Evolutionary conservation across 1,140 invertebrate genomes (phyloP), one percentile per base, ranked within the genome.

Genomic region (Atta colombica): DNA sequence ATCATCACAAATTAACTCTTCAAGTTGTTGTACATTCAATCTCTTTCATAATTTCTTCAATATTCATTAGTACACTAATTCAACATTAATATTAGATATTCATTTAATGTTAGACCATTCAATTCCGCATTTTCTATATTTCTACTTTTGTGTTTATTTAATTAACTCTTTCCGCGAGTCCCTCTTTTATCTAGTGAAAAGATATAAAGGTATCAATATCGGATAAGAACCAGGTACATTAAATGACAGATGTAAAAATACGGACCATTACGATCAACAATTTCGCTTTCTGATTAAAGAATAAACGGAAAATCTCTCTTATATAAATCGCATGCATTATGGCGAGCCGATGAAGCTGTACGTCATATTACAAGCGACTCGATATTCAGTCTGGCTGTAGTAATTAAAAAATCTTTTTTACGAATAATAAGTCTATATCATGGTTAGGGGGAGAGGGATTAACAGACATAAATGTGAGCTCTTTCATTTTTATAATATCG

Each of bases 371-470:
- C 16, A 35, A 69, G 53, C 49, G 78, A 58, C 21, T 75, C 69
- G 72, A 74, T 84, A 84, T 84, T 60, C 55, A 84, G 80, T 84
- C 69, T 82, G 39, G 78, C 49, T 58, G 53, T 18, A 49, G 69
- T 84, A 84, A 84, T 75, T 51, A 84, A 84, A 84, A 84, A 84
- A 84, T 84, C 69, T 61, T 75, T 82, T 84, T 84, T 74, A 53
- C 69, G 69, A 84, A 84, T 61, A 82, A 74, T 84, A 75, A 75
- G 80, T 39, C 69, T 51, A 6, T 49, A 6, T 61, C 21, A 7
- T 51, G 80, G 55, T 74, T 74, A 39, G 55, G 61, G 55, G 25
- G 65, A 39, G 25, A 8, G 7, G 25, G 45, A 84, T 74, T 84
- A 84, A 84, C 28, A 61, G 39, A 45, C 25, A 69, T 71, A 60